A percentile compares a stretch with the other conserved stretches of the same genome.
phyloP scores from a whole-genome alignment of 2,797 vertebrate species.

The Poeciliopsis presidionis region DNA sequence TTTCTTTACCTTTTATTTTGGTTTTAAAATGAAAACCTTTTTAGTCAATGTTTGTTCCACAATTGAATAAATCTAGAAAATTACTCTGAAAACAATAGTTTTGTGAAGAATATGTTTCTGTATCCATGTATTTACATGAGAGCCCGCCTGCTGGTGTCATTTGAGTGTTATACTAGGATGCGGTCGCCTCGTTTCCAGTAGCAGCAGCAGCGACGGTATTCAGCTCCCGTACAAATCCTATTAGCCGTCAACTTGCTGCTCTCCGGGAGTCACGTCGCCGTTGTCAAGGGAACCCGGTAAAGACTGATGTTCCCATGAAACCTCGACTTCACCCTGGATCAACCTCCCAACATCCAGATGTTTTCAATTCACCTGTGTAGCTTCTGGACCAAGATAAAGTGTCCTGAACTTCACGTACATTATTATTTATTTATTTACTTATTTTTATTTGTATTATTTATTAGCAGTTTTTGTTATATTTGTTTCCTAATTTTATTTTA shows the following conservation, averaged over 20 bases:
- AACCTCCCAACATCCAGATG: slow-evolving; percentile 11
- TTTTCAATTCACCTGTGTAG: neutral
- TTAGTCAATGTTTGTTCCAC: neutral
- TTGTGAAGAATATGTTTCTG: neutral
- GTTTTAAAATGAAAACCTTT: neutral
- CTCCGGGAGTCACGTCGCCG: slow-evolving; percentile 73
- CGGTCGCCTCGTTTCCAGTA: slow-evolving; percentile 53
- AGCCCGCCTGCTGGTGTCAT: slow-evolving; percentile 27
- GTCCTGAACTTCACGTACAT: neutral
- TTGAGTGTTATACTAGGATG: slow-evolving; percentile 10
- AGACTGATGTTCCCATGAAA: slow-evolving; percentile 45
- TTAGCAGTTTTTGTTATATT: neutral
- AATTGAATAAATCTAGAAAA: neutral
- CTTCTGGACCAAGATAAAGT: neutral
- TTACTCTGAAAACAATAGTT: neutral
- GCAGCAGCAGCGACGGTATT: slow-evolving; percentile 61
- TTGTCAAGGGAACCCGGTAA: slow-evolving; percentile 78
- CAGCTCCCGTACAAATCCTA: slow-evolving; percentile 73
- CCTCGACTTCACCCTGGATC: slow-evolving; percentile 16
- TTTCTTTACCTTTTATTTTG: neutral
- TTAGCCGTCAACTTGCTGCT: slow-evolving; percentile 77
- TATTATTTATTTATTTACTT: neutral
- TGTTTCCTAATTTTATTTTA: neutral
- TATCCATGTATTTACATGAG: neutral
- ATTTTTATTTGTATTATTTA: neutral